Evolutionary conservation across 30 jellyfish, hydroid and myxozoan species (phyloP).

Genomic region (Nemopilema nomurai): DNA sequence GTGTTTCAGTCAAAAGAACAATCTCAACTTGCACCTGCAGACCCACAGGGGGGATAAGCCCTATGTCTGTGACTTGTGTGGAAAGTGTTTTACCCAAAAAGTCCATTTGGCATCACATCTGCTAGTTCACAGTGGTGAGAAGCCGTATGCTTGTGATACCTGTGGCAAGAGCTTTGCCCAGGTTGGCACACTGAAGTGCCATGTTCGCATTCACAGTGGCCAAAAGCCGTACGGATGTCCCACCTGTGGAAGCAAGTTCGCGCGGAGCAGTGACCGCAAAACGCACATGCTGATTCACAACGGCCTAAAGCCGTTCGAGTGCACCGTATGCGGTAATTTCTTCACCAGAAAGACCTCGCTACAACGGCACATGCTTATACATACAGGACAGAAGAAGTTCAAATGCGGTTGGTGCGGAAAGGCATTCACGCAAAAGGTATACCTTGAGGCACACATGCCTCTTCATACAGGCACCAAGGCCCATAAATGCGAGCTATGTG

Average conservation of each 20-base stretch:
- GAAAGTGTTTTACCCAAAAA: constrained; percentile 21
- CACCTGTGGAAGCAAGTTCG: constrained; percentile 14
- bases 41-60: constrained; percentile 39
- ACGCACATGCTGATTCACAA: constrained; percentile 10
- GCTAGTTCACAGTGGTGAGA: constrained; percentile 33
- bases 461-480: constrained; percentile 9
- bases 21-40: constrained; percentile 5
- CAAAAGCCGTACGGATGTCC: constrained; percentile 6
- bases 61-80: constrained; percentile 20
- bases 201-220: constrained; percentile 13
- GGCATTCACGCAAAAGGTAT: constrained; percentile 7
- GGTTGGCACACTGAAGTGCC: constrained; percentile 3
- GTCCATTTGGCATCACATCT: constrained; percentile 3
- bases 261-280: not conserved
- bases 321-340: constrained; percentile 6
- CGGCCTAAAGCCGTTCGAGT: constrained; percentile 9
- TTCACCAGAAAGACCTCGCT: constrained; percentile 20
- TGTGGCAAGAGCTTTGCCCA: constrained; percentile 24
- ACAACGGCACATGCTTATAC: constrained; percentile 10
- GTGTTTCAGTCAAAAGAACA: constrained; percentile 8
- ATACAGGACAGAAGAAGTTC: constrained; percentile 30
- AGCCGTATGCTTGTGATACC: constrained; percentile 23
- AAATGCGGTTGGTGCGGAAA: constrained; percentile 21
- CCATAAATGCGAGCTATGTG: constrained; percentile 17
- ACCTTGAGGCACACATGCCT: constrained; percentile 5